Percentiles rank a stretch among this genome's conserved stretches.
Evolutionary conservation across 2,113 vertebrate genomes (phyloP).

Genomic region (Physeter macrocephalus): DNA sequence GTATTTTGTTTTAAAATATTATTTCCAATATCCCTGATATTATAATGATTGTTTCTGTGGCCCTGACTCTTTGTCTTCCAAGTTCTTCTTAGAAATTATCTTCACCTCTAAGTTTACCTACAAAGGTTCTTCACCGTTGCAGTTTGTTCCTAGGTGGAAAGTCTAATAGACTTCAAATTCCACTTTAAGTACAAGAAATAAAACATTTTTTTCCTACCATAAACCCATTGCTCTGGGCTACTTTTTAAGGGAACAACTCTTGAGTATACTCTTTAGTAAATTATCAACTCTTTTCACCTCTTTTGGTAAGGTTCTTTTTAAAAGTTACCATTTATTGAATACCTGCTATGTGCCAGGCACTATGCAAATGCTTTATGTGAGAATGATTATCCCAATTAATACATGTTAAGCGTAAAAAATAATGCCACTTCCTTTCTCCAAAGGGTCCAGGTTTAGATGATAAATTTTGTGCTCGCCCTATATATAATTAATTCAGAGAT

Average conservation of each 20-base stretch:
- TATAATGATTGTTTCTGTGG: not conserved
- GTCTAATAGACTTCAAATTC: not conserved
- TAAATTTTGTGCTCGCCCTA: not conserved
- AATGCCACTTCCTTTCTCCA: not conserved
- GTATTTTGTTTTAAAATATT: not conserved
- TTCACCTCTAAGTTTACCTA: not conserved
- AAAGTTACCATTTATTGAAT: not conserved
- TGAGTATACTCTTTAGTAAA: not conserved
- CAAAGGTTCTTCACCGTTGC: not conserved
- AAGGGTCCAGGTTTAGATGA: not conserved
- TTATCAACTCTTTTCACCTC: not conserved
- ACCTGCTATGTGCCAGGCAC: not conserved
- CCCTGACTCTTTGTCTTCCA: not conserved
- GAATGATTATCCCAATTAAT: not conserved
- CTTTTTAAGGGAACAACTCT: not conserved
- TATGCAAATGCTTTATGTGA: not conserved
- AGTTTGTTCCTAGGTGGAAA: not conserved
- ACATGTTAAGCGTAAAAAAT: not conserved
- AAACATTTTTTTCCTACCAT: not conserved
- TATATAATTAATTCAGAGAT: not conserved
- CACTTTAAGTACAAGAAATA: not conserved
- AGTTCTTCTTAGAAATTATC: not conserved
- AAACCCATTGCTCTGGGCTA: not conserved
- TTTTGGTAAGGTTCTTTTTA: not conserved
- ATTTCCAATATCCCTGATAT: not conserved